Evolutionary conservation across 2,888 invertebrate species (phyloP), one percentile per base, ranked within the genome.

Genomic region (Mylabris sibirica): DNA sequence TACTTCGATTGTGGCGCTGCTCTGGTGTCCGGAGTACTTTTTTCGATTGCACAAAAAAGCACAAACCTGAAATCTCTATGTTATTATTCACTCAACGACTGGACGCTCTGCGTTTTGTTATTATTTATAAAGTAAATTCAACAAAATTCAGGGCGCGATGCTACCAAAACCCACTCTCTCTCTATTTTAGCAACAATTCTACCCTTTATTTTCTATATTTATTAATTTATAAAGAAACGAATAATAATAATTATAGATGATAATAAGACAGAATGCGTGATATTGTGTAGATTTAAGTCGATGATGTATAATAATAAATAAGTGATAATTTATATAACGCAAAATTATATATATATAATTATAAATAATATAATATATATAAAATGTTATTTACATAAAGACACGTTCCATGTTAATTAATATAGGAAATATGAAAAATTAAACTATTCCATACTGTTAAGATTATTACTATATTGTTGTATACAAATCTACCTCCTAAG

Each of bases 321-420:
- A 78, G 77, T 80, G 79, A 80, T 81, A 81, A 79, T 78, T 81
- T 78, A 76, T 78, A 76, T 77, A 77, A 74, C 70, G 74, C 73
- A 73, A 74, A 74, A 75, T 66, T 75, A 71, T 74, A 76, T 76
- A 75, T 75, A 71, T 74, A 76, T 76, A 75, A 75, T 79, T 76
- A 75, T 77, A 74, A 72, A 78, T 76, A 75, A 49, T 49, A 77
- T 8, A 8, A 30, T 30, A 78, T 30, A 78, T 76, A 78, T 76
- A 79, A 79, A 79, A 80, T 79, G 80, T 80, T 82, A 82, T 83
- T 82, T 83, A 83, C 77, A 78, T 75, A 78, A 74, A 76, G 71
- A 80, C 30, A 30, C 79, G 80, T 81, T 81, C 80, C 81, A 81
- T 82, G 80, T 81, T 80, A 78, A 44, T 30, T 44, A 75, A 77